Evolutionary conservation across 2,113 vertebrate species (phyloP), one percentile per base, ranked within the genome.

Genomic region (Ciconia boyciana): DNA sequence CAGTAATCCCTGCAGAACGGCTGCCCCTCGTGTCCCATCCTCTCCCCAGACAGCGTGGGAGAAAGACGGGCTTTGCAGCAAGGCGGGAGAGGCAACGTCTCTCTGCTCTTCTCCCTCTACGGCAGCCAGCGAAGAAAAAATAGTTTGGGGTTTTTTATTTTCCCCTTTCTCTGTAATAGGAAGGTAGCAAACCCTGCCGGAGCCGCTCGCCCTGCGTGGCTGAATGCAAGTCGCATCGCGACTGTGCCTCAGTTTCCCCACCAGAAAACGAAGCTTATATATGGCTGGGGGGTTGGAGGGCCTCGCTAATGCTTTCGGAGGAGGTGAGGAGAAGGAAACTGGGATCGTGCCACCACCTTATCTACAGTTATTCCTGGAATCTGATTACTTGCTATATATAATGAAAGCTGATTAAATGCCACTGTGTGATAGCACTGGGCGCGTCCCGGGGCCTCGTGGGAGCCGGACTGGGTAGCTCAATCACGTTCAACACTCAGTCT

Each of bases 331-430:
- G 71, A 26, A 6, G 74, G 75, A 7, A 84, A 16, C 51, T 44
- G 94, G 89, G 95, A 8, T 16, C 3, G n/a, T 83, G 95, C 92
- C 88, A 55, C 55, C 32, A 7, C 71, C 51, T 95, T 96, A 96
- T 97, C 95, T 92, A 39, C 52, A 97, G 92, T 13, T 96, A 96
- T 96, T 96, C 92, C 91, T 71, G 96, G 96, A 95, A 96, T 97
- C 96, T 83, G 93, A 74, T 96, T 18, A 14, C 66, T 2, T 1
- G 55, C 87, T 94, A 39, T 82, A 75, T 84, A 72, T 91, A 90
- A 87, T 72, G 75, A 21, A 57, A 28, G 13, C 83, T 83, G 94
- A 95, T 96, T 94, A 96, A 96, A 96, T 96, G 11, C 93, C 89
- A 60, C 32, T 1, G 51, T 5, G 49, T 2, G 93, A 83, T 80